Percentiles rank a stretch among this genome's conserved stretches.
Conservation (phyloP, 2,888 invertebrate species). For the Chelonus formosanus region DNA sequence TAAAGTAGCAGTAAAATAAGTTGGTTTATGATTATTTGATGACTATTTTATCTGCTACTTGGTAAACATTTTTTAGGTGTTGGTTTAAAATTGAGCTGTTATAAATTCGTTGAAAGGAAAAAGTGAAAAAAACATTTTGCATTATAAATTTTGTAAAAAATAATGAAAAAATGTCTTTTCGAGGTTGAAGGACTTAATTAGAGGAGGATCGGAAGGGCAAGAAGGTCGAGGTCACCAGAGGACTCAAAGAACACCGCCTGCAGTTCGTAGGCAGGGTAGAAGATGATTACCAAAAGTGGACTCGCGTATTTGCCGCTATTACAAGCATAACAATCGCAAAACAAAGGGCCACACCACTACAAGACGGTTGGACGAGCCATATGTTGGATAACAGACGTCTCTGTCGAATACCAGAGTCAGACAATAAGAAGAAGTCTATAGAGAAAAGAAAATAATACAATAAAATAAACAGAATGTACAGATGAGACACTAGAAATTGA, state of each 20-base stretch:
- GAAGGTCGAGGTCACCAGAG: conserved; percentile 39
- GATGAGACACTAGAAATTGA: no score
- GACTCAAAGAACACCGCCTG: conserved; percentile 43
- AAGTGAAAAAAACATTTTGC: neutral
- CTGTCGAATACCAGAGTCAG: conserved; percentile 32
- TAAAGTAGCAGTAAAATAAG: no score
- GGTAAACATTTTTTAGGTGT: no score
- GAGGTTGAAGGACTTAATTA: neutral
- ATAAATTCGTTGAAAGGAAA: no score
- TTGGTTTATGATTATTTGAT: no score
- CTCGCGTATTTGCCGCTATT: conserved; percentile 60
- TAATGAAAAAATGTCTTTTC: no score
- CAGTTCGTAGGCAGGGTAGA: conserved; percentile 28
- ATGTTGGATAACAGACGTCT: conserved; percentile 55
- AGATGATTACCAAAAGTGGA: conserved; percentile 55
- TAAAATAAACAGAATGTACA: no score
- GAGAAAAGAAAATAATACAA: conserved; percentile 5
- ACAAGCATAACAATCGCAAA: conserved; percentile 62
- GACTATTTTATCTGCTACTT: no score
- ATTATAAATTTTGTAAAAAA: neutral
- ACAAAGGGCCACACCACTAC: conserved; percentile 46
- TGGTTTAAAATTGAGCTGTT: no score
- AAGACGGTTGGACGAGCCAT: conserved; percentile 52
- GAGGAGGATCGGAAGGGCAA: conserved; percentile 9
- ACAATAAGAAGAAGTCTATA: conserved; percentile 13